Conservation (phyloP, 2,797 vertebrate species). For the Mycteria americana region DNA sequence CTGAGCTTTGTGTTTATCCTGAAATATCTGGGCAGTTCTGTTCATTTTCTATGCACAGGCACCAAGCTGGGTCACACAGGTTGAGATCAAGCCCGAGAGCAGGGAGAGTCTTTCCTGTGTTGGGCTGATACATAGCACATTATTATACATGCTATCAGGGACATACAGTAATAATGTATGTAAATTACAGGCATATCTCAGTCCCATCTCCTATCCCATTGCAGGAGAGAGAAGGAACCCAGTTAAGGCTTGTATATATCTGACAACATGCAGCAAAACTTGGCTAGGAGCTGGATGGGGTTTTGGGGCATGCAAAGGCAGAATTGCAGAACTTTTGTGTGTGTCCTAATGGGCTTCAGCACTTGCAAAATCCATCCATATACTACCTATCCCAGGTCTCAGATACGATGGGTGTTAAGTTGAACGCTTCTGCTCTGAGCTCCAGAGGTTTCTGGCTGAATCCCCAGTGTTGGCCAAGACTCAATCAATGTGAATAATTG, state of each 20-base stretch:
- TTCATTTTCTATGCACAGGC: not conserved
- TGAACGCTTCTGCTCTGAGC: not conserved
- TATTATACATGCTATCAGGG: constrained; percentile 27
- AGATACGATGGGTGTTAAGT: not conserved
- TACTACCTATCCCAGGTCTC: not conserved
- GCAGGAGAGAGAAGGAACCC: constrained; percentile 27
- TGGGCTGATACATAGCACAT: not conserved
- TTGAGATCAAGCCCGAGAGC: constrained; percentile 1
- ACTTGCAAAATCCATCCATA: not conserved
- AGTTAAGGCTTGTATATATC: constrained; percentile 61
- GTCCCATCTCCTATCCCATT: constrained; percentile 31
- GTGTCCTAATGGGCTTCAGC: not conserved
- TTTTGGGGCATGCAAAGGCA: constrained; percentile 53
- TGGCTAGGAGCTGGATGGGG: constrained; percentile 16
- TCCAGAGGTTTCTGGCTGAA: not conserved
- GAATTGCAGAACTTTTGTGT: not conserved
- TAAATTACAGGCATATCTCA: constrained; percentile 49
- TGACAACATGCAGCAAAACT: constrained; percentile 43
- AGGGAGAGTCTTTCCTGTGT: not conserved
- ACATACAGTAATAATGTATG: constrained; percentile 32
- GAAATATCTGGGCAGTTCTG: not conserved
- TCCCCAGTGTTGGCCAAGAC: not conserved
- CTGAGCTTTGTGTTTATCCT: not conserved
- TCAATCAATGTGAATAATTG: not conserved
- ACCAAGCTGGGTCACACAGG: not conserved